phyloP scores from a whole-genome alignment of 2,888 invertebrate genomes.

The Sesia apiformis region DNA sequence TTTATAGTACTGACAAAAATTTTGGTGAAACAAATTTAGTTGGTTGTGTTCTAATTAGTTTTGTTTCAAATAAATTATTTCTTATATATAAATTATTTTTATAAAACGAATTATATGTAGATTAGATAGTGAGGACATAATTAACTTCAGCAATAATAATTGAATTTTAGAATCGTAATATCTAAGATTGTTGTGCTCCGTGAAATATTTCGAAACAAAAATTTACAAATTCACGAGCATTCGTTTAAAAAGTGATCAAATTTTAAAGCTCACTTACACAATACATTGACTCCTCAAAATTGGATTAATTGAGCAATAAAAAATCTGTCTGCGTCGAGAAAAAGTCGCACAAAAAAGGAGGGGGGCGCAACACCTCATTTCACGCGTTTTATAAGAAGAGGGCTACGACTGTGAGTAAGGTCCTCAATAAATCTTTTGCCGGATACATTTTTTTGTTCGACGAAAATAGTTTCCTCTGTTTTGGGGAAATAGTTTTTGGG shows the following conservation, averaged over 20 bases:
- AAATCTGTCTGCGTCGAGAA: slow-evolving; percentile 36
- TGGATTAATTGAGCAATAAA: slow-evolving; percentile 64
- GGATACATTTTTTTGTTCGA: slow-evolving; percentile 69
- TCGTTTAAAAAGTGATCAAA: slow-evolving; percentile 11
- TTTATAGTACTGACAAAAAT: too few species aligned
- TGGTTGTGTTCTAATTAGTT: too few species aligned
- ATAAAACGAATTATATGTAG: too few species aligned
- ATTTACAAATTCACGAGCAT: too few species aligned
- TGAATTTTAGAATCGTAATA: too few species aligned
- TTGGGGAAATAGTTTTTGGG: slow-evolving; percentile 42
- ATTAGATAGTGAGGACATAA: too few species aligned
- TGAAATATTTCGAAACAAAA: too few species aligned
- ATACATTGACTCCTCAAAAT: slow-evolving; percentile 35
- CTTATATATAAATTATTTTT: too few species aligned
- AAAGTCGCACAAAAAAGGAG: slow-evolving; percentile 27
- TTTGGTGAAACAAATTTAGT: too few species aligned
- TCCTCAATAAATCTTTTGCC: slow-evolving; percentile 59
- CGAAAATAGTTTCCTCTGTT: slow-evolving; percentile 71
- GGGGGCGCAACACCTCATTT: slow-evolving; percentile 67
- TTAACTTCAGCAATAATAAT: too few species aligned
- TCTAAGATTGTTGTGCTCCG: too few species aligned
- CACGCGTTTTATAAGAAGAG: slow-evolving; percentile 63
- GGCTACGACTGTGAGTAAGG: slow-evolving; percentile 42
- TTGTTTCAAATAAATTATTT: too few species aligned
- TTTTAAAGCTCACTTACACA: slow-evolving; percentile 29